Base-by-base conservation (phyloP, 2,797 vertebrate species). In the Spinus olivaceus region DNA sequence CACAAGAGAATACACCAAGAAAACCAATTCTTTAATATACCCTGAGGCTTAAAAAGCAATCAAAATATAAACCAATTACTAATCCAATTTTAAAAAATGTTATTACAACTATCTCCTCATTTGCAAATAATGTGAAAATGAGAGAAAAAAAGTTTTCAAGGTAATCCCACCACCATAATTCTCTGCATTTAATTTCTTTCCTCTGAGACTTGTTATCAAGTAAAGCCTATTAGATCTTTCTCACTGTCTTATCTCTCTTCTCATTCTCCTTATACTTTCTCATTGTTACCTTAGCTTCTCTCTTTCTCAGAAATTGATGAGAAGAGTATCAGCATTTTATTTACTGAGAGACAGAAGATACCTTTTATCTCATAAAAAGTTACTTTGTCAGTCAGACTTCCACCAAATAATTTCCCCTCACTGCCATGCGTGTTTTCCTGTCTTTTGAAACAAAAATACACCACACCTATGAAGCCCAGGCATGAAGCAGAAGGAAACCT, bases 401-500 rank as follows among this genome's bases (percentile, higher is more conserved):
- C 72, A 49, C 9, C 25, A 90, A 82, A 41, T 91, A 56, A 69
- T 87, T 91, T 63, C 39, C 63, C 23, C 33, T 63, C 14, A 1
- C 18, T 78, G 79, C 47, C 50, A 28, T 0, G 81, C 30, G 73
- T 3, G 3, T 33, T 92, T 88, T 94, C 77, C 60, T 73, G 56
- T 32, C 44, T 77, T 86, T 60, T 66, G 77, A 90, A 95, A 88
- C 16, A 95, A 88, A 94, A 94, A 90, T 54, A 95, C 18, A 70
- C 79, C 76, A 42, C 54, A 65, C 81, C 81, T 91, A 60, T 44
- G 41, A 88, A 92, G 91, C 23, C n/a, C 69, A 76, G 63, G 37
- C 57, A 70, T n/a, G 25, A 79, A 44, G 20, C 56, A 65, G 54
- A 94, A 85, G 64, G 74, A 86, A 94, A 51, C 27, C 59, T 53